These are phyloP conservation scores for Phenacoccus solenopsis DNA, from an alignment of 1,140 invertebrate genomes.

Conservation along the genomic window DNA sequence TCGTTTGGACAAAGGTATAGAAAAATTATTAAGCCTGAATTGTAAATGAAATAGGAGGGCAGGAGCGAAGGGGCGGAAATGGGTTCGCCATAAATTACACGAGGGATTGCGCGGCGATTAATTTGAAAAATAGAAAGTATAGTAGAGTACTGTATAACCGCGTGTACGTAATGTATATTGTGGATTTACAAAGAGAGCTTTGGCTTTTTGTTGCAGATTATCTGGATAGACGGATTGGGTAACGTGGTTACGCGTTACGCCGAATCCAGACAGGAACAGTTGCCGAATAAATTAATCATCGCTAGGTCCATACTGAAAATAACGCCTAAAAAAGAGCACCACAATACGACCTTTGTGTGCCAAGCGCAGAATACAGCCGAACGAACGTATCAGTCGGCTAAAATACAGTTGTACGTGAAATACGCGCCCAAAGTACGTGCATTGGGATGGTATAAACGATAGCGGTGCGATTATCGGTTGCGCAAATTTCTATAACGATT, in stretches of 20 bases:
- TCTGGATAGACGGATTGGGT: conserved; percentile 73
- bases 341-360: conserved; percentile 83
- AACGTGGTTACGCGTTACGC: conserved; percentile 54
- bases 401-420: conserved; percentile 65
- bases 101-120: no score
- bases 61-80: no score
- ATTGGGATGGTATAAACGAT: not conserved
- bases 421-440: conserved; percentile 63
- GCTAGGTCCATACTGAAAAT: conserved; percentile 73
- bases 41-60: no score
- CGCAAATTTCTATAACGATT: no score
- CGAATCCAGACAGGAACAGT: not conserved
- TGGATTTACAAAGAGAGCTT: no score
- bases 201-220: conserved; percentile 46
- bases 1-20: no score
- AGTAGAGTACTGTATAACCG: no score
- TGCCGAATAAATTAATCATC: conserved; percentile 52
- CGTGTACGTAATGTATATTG: no score
- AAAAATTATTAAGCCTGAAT: no score
- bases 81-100: no score
- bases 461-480: no score
- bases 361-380: conserved; percentile 78
- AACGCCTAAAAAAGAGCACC: conserved; percentile 68
- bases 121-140: no score
- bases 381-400: conserved; percentile 61